A percentile compares a stretch with the other conserved stretches of the same genome.
phyloP scores from a whole-genome alignment of 2,888 invertebrate genomes.

The Dryococelus australis region DNA sequence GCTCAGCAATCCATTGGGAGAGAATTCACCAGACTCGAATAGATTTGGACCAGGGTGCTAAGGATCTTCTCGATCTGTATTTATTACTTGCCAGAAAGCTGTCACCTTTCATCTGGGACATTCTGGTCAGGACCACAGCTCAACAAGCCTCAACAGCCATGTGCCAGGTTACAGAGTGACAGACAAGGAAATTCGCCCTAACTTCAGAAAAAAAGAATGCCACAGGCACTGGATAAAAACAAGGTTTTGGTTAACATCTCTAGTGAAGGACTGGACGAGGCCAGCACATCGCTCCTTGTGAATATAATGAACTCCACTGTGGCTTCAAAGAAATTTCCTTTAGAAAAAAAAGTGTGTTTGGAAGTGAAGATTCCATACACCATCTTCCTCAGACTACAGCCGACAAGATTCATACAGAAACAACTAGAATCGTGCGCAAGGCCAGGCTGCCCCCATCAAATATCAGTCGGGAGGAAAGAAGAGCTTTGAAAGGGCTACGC shows the following conservation, averaged over 20 bases:
- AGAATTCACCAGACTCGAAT: constrained; percentile 19
- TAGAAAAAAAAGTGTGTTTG: not conserved
- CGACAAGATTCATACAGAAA: not conserved
- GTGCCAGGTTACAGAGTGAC: not conserved
- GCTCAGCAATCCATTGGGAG: not conserved
- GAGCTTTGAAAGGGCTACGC: not conserved
- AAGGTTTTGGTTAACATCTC: not conserved
- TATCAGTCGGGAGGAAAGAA: not conserved
- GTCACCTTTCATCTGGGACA: not conserved
- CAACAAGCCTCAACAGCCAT: not conserved
- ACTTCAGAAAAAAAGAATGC: not conserved
- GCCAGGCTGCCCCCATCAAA: not conserved
- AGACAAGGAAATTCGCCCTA: not conserved
- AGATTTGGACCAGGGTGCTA: not conserved
- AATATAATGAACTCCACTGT: not conserved
- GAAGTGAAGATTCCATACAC: not conserved
- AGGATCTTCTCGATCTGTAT: not conserved
- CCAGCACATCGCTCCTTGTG: not conserved
- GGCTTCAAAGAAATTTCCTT: not conserved
- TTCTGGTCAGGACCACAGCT: not conserved
- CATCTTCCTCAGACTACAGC: not conserved
- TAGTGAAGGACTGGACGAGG: not conserved
- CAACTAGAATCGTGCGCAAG: not conserved
- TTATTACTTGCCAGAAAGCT: not conserved
- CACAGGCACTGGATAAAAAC: not conserved